phyloP scores from a whole-genome alignment of 2,797 vertebrate species.

The Sus cebifrons region DNA sequence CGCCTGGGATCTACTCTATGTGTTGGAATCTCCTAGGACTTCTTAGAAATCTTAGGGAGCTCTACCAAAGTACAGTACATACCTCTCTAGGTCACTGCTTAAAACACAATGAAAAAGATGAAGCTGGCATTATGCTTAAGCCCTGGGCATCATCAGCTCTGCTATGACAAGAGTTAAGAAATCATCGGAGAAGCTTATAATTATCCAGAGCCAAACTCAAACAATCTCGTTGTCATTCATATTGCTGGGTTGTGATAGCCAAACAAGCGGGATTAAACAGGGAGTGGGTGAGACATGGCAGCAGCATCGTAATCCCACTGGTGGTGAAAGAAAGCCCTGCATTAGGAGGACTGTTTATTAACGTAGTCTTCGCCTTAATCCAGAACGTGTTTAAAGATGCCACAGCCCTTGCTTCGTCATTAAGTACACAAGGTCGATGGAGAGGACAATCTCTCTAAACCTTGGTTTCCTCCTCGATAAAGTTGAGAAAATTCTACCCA shows the following conservation, averaged over 20 bases:
- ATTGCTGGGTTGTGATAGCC: not conserved
- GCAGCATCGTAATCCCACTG: not conserved
- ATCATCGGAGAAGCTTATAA: conserved; percentile 16
- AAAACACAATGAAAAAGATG: not conserved
- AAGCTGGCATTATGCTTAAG: not conserved
- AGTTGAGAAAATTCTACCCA: not conserved
- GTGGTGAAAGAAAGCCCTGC: not conserved
- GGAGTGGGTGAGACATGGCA: not conserved
- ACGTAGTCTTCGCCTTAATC: not conserved
- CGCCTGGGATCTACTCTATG: not conserved
- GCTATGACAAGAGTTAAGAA: not conserved
- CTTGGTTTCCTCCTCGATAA: not conserved
- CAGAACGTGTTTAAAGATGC: conserved; percentile 13
- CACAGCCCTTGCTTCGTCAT: not conserved
- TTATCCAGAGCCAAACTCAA: conserved; percentile 25
- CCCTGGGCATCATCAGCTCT: not conserved
- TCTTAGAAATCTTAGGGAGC: not conserved
- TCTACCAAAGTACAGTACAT: not conserved
- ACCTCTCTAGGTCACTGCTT: not conserved
- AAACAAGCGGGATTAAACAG: conserved; percentile 18
- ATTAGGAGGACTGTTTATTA: not conserved
- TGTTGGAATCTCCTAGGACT: not conserved
- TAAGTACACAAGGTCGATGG: not conserved
- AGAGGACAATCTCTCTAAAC: not conserved
- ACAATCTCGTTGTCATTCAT: not conserved